These are phyloP conservation scores for Teinopalpus imperialis DNA, from an alignment of 2,888 invertebrate species.

Conservation along the genomic window DNA sequence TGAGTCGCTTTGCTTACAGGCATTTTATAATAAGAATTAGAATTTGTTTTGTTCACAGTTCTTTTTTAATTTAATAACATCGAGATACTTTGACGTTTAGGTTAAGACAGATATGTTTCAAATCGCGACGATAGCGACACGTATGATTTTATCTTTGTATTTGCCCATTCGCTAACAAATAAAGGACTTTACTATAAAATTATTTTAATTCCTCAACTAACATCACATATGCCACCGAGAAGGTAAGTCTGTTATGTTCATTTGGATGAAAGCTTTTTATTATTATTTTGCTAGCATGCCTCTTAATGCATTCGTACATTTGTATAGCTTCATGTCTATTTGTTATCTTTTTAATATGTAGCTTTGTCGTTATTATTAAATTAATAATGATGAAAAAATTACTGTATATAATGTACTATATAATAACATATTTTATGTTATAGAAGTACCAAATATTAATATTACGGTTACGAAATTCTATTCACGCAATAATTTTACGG, in stretches of 20 bases:
- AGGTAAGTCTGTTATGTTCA: slow-evolving; percentile 46
- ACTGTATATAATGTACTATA: no score
- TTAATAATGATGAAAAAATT: no score
- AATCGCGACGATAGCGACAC: slow-evolving; percentile 37
- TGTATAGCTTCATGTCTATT: slow-evolving; percentile 23
- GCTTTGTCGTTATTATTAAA: no score
- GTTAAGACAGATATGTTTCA: slow-evolving; percentile 46
- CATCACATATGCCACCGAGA: slow-evolving; percentile 16
- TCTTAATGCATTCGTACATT: slow-evolving; percentile 14
- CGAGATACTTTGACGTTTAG: slow-evolving; percentile 32
- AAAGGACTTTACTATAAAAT: slow-evolving; percentile 44
- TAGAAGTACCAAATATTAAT: no score
- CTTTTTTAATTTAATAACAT: slow-evolving; percentile 26
- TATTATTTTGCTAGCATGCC: slow-evolving; percentile 33
- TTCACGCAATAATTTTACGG: no score
- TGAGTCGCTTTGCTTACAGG: background rate
- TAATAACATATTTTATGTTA: no score
- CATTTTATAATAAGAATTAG: slow-evolving; percentile 20
- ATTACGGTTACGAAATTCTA: no score
- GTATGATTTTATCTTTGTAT: slow-evolving; percentile 48
- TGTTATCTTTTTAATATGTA: no score
- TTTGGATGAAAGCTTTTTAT: slow-evolving; percentile 31
- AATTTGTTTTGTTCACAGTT: slow-evolving; percentile 17
- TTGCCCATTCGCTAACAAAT: slow-evolving; percentile 65
- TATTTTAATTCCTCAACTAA: slow-evolving; percentile 29